Conservation (phyloP, 2,888 invertebrate species). For the Stenodera caucasica region DNA sequence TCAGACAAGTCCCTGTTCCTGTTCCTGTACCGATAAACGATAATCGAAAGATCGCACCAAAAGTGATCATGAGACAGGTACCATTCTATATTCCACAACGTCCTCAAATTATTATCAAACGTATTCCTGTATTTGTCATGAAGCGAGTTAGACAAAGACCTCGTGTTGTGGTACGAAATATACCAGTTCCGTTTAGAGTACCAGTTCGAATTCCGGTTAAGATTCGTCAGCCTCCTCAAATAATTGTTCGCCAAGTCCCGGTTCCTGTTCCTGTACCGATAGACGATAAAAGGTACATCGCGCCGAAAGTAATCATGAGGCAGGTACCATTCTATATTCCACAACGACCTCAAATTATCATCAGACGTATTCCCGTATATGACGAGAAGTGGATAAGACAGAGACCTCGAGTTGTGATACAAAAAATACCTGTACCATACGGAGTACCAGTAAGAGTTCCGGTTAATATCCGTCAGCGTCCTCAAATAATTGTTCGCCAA, state of each 20-base stretch:
- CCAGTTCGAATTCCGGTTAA: not conserved
- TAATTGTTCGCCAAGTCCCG: not conserved
- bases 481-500: not conserved
- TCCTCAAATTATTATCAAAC: too few species aligned
- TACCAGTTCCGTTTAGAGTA: too few species aligned
- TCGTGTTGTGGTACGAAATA: too few species aligned
- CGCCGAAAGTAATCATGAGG: not conserved
- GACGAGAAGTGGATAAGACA: not conserved
- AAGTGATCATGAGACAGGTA: not conserved
- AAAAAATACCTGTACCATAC: not conserved
- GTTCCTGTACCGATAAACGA: not conserved
- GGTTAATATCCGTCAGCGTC: not conserved
- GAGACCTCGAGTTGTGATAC: not conserved
- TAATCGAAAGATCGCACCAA: too few species aligned
- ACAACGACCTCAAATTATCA: constrained; percentile 12
- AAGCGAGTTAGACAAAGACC: too few species aligned
- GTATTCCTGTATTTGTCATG: too few species aligned
- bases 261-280: not conserved
- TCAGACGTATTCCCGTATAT: constrained; percentile 3
- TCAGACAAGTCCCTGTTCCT: not conserved
- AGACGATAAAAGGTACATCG: not conserved
- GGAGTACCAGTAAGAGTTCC: not conserved
- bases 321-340: constrained; percentile 12
- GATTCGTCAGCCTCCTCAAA: not conserved
- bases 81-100: not conserved